These are phyloP conservation scores for Ochotona curzoniae DNA, from an alignment of 2,113 vertebrate species.

Conservation along the genomic window DNA sequence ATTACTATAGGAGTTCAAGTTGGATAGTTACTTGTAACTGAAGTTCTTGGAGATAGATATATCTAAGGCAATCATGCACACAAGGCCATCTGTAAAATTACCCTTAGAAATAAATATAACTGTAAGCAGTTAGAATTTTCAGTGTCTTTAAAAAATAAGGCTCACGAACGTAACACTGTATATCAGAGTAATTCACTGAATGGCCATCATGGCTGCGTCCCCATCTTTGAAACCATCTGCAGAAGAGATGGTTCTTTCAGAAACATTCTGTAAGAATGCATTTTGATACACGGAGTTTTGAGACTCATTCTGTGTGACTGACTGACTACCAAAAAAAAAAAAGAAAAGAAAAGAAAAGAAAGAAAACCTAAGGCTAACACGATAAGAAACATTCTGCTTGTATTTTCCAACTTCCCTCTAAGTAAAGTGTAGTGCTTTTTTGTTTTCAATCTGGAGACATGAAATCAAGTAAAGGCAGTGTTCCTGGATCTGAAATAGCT, in stretches of 20 bases:
- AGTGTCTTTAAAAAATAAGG: slow-evolving; percentile 43
- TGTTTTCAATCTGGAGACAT: background rate
- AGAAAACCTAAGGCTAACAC: background rate
- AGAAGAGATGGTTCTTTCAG: background rate
- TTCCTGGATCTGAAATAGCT: background rate
- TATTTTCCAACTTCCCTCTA: background rate
- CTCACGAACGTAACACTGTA: background rate
- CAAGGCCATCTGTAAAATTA: background rate
- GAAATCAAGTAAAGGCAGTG: background rate
- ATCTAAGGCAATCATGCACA: background rate
- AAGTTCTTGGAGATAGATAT: background rate
- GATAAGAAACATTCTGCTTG: background rate
- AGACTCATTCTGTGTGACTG: slow-evolving; percentile 10
- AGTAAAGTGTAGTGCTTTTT: background rate
- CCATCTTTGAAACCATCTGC: slow-evolving; percentile 5
- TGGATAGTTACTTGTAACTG: background rate
- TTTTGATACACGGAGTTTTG: background rate
- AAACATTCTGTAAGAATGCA: background rate
- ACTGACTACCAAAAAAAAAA: background rate
- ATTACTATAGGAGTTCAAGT: background rate
- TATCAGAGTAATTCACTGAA: background rate
- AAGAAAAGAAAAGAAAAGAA: background rate
- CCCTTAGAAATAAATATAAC: slow-evolving; percentile 17
- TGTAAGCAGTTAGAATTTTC: background rate
- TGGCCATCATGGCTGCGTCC: background rate